Evolutionary conservation across 2,113 vertebrate genomes (phyloP).

Genomic region (Leptosomus discolor): DNA sequence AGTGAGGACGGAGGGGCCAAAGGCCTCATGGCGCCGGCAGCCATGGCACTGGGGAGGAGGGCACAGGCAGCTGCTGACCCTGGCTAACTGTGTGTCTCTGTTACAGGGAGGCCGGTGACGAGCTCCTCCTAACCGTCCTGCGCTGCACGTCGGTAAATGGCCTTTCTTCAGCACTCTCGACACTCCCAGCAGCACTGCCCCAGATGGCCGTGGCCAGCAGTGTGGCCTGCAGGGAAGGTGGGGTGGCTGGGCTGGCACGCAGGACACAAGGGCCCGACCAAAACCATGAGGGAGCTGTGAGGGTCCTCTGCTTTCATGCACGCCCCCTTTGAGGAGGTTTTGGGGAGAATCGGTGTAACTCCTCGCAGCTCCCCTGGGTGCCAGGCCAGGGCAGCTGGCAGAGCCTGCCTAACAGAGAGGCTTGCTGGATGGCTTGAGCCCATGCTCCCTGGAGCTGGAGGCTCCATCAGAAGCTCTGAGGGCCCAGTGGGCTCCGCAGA

Average conservation of each 20-base stretch:
- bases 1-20: rapidly evolving
- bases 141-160: constrained; percentile 84
- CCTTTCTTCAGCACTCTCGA: neutral
- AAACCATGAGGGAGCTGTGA: rapidly evolving
- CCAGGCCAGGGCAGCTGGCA: rapidly evolving
- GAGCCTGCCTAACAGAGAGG: rapidly evolving
- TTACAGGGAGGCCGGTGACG: constrained; percentile 84
- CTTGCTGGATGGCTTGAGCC: neutral
- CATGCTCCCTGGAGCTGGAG: neutral
- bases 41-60: rapidly evolving
- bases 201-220: neutral
- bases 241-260: rapidly evolving
- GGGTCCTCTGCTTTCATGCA: neutral
- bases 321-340: too few species aligned
- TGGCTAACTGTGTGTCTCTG: neutral
- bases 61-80: rapidly evolving
- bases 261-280: rapidly evolving
- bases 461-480: neutral
- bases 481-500: rapidly evolving
- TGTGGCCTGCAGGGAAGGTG: neutral
- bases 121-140: constrained; percentile 84
- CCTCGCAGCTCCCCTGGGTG: neutral
- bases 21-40: rapidly evolving
- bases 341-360: neutral
- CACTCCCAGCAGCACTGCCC: neutral